Evolutionary conservation across 2,888 invertebrate genomes (phyloP).

Genomic region (Tetranychus piercei): DNA sequence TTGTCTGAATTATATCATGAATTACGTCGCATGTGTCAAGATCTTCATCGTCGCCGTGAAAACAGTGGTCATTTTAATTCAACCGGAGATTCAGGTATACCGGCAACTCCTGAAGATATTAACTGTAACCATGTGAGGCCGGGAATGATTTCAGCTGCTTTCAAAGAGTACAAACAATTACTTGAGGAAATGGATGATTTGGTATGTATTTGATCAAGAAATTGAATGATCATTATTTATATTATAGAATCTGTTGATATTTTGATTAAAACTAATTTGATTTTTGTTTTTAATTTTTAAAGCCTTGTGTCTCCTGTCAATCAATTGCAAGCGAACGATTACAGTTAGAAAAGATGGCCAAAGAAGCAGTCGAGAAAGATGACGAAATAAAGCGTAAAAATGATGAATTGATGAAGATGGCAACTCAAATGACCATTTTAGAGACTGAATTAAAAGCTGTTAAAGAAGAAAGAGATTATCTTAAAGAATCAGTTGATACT

Average conservation of each 20-base stretch:
- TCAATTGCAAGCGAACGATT: constrained; percentile 24
- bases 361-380: constrained; percentile 54
- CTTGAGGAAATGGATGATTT: constrained; percentile 20
- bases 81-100: constrained; percentile 26
- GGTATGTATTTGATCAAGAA: neutral
- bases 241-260: neutral
- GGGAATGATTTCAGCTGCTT: constrained; percentile 27
- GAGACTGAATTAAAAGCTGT: constrained; percentile 64
- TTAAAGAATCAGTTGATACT: constrained; percentile 39
- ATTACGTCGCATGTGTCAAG: constrained; percentile 34
- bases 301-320: constrained; percentile 28
- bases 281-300: constrained; percentile 2
- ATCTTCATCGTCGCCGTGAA: constrained; percentile 29
- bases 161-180: constrained; percentile 30
- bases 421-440: constrained; percentile 47
- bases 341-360: constrained; percentile 46
- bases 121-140: constrained; percentile 25
- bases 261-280: neutral
- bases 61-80: constrained; percentile 21
- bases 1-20: constrained; percentile 35
- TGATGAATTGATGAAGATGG: constrained; percentile 56
- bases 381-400: constrained; percentile 60
- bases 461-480: constrained; percentile 61
- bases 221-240: constrained; percentile 17
- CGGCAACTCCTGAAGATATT: constrained; percentile 27